Percentiles rank a stretch among this genome's conserved stretches.
Evolutionary conservation across 1,140 invertebrate species (phyloP).

Genomic region (Olivierus martensii): DNA sequence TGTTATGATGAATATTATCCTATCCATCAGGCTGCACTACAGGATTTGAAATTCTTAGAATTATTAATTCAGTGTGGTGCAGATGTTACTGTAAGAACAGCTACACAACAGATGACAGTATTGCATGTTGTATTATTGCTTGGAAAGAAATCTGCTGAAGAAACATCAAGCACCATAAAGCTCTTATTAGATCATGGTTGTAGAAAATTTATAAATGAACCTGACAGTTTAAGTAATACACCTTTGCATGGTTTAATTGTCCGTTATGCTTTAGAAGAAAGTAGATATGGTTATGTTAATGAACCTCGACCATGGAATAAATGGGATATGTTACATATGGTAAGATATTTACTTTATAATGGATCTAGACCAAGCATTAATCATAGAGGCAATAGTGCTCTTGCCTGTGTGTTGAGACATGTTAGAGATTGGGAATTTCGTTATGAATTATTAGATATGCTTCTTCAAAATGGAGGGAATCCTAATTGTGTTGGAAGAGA

Average conservation of each 20-base stretch:
- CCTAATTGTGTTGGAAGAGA: slow-evolving; percentile 54
- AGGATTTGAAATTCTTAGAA: slow-evolving; percentile 49
- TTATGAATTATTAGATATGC: slow-evolving; percentile 53
- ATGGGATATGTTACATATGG: slow-evolving; percentile 53
- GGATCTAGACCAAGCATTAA: slow-evolving; percentile 52
- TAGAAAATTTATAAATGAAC: slow-evolving; percentile 53
- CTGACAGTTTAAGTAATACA: slow-evolving; percentile 50
- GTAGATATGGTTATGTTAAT: slow-evolving; percentile 43
- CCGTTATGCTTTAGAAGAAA: slow-evolving; percentile 53
- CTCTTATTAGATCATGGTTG: slow-evolving; percentile 47
- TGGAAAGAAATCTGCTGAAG: slow-evolving; percentile 47
- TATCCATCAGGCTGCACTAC: slow-evolving; percentile 53
- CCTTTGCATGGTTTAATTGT: slow-evolving; percentile 47
- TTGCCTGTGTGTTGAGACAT: slow-evolving; percentile 54
- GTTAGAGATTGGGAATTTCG: slow-evolving; percentile 60
- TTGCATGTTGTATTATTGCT: slow-evolving; percentile 39
- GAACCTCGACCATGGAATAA: slow-evolving; percentile 45
- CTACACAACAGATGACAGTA: slow-evolving; percentile 56
- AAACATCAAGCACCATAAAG: slow-evolving; percentile 47
- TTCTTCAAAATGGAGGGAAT: slow-evolving; percentile 48
- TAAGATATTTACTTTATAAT: slow-evolving; percentile 37
- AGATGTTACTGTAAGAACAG: slow-evolving; percentile 48
- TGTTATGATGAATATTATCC: slow-evolving; percentile 62
- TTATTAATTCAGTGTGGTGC: slow-evolving; percentile 47
- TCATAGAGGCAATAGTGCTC: slow-evolving; percentile 50